Percentiles rank a stretch among this genome's conserved stretches.
Conservation (phyloP, 2,797 vertebrate species). For the Sparus aurata region DNA sequence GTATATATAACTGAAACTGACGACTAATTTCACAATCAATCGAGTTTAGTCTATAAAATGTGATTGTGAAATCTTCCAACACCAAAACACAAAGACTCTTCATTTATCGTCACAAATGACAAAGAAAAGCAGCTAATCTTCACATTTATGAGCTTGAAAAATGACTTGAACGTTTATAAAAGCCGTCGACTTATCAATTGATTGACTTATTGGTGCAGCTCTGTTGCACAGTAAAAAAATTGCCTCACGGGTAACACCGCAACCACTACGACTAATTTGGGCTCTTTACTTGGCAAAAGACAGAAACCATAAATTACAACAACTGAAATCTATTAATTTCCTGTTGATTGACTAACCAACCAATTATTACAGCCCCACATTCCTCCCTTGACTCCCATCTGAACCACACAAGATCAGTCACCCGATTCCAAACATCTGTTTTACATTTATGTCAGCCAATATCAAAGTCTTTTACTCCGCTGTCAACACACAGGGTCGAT, state of each 20-base stretch:
- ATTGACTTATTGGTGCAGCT: no score
- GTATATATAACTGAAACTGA: no score
- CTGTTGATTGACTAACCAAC: constrained; percentile 9
- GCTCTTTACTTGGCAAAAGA: not conserved
- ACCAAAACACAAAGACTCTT: not conserved
- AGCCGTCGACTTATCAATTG: no score
- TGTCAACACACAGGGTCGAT: constrained; percentile 17
- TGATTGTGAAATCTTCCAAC: not conserved
- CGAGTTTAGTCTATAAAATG: no score
- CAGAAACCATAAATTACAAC: constrained; percentile 1
- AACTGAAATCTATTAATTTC: constrained; percentile 30
- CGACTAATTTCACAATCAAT: no score
- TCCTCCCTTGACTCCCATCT: not conserved
- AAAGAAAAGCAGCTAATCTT: no score
- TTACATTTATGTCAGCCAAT: constrained; percentile 27
- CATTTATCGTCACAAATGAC: no score
- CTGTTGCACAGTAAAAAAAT: not conserved
- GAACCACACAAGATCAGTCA: constrained; percentile 32
- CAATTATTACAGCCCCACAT: constrained; percentile 2
- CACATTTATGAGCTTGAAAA: no score
- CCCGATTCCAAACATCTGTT: constrained; percentile 50
- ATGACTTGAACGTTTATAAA: no score
- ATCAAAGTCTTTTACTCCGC: constrained; percentile 20
- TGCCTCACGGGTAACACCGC: not conserved
- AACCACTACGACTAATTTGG: not conserved